phyloP scores from a whole-genome alignment of 2,888 invertebrate genomes.

The Luperina nickerlii region DNA sequence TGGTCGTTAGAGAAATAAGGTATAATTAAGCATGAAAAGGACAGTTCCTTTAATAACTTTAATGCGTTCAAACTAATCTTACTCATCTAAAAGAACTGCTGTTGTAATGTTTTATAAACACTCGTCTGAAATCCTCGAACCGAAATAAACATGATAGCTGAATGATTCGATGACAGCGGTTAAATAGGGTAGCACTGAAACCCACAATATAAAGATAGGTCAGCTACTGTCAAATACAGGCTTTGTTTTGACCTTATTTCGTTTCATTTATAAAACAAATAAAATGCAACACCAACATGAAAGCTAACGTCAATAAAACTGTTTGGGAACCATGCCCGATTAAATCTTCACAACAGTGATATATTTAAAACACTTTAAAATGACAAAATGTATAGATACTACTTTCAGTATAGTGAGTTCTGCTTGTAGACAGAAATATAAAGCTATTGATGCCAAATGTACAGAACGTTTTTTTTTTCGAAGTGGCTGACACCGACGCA shows the following conservation, averaged over 20 bases:
- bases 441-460: slow-evolving; percentile 37
- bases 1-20: slow-evolving; percentile 2
- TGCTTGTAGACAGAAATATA: slow-evolving; percentile 33
- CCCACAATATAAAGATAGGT: slow-evolving; percentile 17
- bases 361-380: slow-evolving; percentile 15
- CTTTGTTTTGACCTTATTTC: not conserved
- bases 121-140: slow-evolving; percentile 28
- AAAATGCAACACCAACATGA: not conserved
- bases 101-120: slow-evolving; percentile 13
- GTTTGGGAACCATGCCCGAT: slow-evolving; percentile 7
- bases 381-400: slow-evolving; percentile 15
- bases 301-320: not conserved
- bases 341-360: not conserved
- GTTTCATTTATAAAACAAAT: slow-evolving; percentile 7
- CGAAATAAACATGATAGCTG: slow-evolving; percentile 21
- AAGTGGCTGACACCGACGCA: slow-evolving; percentile 26
- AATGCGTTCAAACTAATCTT: slow-evolving; percentile 5
- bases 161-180: slow-evolving; percentile 25
- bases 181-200: slow-evolving; percentile 16
- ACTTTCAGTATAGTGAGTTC: not conserved
- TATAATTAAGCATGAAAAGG: not conserved
- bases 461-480: slow-evolving; percentile 32
- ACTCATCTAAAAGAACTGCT: slow-evolving; percentile 12
- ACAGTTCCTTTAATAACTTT: slow-evolving; percentile 6
- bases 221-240: slow-evolving; percentile 31